Percentiles rank a stretch among this genome's conserved stretches.
Conservation (phyloP, 2,113 vertebrate genomes). For the Phocoena sinus region DNA sequence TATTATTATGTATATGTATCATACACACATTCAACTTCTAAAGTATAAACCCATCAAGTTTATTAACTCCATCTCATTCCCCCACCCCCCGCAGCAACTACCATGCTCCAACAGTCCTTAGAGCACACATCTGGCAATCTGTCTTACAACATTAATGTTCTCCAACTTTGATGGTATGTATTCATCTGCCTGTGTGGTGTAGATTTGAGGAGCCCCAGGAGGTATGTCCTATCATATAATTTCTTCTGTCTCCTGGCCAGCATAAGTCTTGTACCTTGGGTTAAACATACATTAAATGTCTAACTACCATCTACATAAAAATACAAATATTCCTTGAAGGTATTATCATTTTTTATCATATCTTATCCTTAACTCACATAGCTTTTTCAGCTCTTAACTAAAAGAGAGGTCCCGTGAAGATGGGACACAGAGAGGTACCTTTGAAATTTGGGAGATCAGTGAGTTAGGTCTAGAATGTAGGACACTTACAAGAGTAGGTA, state of each 20-base stretch:
- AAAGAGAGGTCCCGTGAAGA: neutral
- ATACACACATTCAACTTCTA: neutral
- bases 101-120: neutral
- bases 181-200: neutral
- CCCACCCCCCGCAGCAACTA: neutral
- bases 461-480: neutral
- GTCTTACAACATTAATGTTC: neutral
- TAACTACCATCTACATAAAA: neutral
- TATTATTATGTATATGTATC: neutral
- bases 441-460: neutral
- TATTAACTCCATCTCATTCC: neutral
- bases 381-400: neutral
- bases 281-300: neutral
- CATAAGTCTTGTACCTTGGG: neutral
- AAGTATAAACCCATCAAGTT: neutral
- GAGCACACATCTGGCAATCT: neutral
- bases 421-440: neutral
- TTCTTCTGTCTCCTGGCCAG: neutral
- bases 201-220: neutral
- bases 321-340: neutral
- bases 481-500: neutral
- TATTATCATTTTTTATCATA: neutral
- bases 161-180: neutral
- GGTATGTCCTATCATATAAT: neutral
- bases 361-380: neutral